phyloP scores from a whole-genome alignment of 1,140 invertebrate species.

The Lordiphosa mommai region DNA sequence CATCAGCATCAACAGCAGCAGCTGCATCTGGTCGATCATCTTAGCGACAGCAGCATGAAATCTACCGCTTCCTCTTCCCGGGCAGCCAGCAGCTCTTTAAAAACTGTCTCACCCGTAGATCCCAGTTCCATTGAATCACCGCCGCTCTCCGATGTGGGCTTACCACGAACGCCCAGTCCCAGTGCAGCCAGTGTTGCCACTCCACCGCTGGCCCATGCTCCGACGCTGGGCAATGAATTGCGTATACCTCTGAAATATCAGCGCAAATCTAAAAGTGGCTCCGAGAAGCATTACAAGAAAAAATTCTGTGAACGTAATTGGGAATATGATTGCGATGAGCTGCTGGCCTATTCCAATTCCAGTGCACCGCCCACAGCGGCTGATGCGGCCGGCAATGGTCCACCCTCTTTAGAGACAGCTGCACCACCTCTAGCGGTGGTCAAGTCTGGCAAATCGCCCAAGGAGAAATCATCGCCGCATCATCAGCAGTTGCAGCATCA shows the following conservation, averaged over 20 bases:
- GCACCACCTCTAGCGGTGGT: background rate
- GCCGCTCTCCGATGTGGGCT: conserved; percentile 81
- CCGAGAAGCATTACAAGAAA: conserved; percentile 87
- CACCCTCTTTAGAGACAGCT: conserved; percentile 10
- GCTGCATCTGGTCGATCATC: conserved; percentile 52
- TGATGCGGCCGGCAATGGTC: conserved; percentile 60
- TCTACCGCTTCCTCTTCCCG: conserved; percentile 54
- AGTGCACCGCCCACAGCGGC: conserved; percentile 55
- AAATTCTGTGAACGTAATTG: conserved; percentile 86
- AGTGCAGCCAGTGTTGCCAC: conserved; percentile 80
- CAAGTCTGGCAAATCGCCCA: conserved; percentile 63
- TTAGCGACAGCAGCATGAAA: conserved; percentile 73
- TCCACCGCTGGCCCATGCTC: conserved; percentile 72
- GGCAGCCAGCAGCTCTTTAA: conserved; percentile 47
- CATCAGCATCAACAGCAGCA: conserved; percentile 33
- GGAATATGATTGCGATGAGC: conserved; percentile 81
- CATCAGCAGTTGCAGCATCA: conserved; percentile 54
- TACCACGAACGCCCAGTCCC: conserved; percentile 86
- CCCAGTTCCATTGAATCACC: conserved; percentile 79
- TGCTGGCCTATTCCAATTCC: conserved; percentile 67
- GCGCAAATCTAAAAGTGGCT: conserved; percentile 82
- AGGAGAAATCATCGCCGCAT: conserved; percentile 66
- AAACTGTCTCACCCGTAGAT: conserved; percentile 66
- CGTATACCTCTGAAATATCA: conserved; percentile 83
- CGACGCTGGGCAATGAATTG: conserved; percentile 20